Conservation (phyloP, 2,113 vertebrate genomes). For the Heliornis fulica region DNA sequence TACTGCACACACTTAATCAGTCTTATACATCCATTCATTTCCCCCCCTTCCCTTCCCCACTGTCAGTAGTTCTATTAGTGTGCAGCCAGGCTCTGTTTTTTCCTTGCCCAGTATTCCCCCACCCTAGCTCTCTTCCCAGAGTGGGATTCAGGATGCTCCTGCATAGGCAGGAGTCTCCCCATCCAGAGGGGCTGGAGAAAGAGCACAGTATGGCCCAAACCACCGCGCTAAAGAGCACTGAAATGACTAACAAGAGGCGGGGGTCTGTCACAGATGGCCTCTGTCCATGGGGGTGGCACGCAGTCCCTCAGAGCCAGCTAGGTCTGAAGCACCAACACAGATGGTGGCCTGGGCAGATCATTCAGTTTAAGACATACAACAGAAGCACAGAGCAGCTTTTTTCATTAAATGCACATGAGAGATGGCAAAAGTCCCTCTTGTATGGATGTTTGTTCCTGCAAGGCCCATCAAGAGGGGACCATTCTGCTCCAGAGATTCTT, state of each 20-base stretch:
- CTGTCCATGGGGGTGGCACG: accelerated
- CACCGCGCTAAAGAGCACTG: neutral
- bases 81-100: neutral
- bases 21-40: neutral
- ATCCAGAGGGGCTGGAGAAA: neutral
- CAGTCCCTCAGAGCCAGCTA: neutral
- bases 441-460: neutral
- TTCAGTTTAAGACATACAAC: neutral
- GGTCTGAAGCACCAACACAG: accelerated
- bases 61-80: neutral
- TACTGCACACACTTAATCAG: neutral
- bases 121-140: neutral
- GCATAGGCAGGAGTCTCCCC: too few species aligned
- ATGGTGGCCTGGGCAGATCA: neutral
- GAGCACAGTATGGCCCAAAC: neutral
- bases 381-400: neutral
- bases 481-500: neutral
- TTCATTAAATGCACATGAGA: neutral
- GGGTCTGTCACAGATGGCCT: neutral
- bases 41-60: neutral
- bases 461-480: neutral
- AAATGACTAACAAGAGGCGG: neutral
- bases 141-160: neutral
- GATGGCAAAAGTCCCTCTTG: neutral
- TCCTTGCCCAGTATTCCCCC: neutral